Conservation (phyloP, 1,140 invertebrate genomes). For the Parapsyche elsis region DNA sequence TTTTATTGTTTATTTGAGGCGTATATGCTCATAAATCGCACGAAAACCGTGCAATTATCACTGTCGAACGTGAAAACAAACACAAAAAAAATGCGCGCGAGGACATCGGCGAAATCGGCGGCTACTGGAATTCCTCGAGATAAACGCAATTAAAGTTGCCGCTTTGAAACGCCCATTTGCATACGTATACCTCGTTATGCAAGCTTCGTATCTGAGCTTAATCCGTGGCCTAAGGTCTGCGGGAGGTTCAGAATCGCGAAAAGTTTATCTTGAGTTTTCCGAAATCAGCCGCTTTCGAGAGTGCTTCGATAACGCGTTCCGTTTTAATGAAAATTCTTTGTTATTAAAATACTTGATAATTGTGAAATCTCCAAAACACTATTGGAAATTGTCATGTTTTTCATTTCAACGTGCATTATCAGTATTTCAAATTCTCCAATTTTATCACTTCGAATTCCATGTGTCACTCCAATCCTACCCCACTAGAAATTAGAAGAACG, state of each 20-base stretch:
- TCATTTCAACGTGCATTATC: no score
- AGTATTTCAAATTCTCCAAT: no score
- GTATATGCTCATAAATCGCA: constrained; percentile 1
- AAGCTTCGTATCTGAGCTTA: background rate
- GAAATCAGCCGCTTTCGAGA: no score
- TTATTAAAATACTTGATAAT: no score
- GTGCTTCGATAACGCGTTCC: no score
- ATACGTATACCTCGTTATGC: constrained; percentile 31
- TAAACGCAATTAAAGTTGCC: constrained; percentile 34
- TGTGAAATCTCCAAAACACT: no score
- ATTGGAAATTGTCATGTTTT: no score
- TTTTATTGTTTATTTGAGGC: background rate
- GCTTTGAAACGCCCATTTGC: constrained; percentile 16
- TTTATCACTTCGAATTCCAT: no score
- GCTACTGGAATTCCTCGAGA: constrained; percentile 36
- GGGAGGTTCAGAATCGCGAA: background rate
- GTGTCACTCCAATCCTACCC: no score
- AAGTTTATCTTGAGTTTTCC: no score
- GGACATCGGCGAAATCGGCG: constrained; percentile 29
- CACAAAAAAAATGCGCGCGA: background rate
- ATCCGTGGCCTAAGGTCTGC: background rate
- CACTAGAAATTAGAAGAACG: no score
- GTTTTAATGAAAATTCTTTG: no score
- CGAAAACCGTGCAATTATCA: background rate
- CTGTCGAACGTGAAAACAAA: background rate